A percentile compares a stretch with the other conserved stretches of the same genome.
Conservation (phyloP, 2,888 invertebrate species). For the Zootermopsis nevadensis region DNA sequence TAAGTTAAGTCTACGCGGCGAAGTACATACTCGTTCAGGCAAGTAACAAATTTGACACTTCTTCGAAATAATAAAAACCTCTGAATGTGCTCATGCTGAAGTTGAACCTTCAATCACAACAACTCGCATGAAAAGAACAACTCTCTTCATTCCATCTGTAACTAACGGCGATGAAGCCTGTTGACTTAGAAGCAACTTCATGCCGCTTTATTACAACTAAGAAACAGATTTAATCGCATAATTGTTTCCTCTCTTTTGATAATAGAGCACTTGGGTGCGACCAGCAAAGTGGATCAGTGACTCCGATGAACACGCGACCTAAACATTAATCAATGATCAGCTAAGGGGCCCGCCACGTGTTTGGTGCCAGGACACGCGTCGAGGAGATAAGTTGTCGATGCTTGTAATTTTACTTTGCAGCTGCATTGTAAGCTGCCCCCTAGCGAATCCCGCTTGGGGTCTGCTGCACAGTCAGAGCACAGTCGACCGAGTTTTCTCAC, state of each 20-base stretch:
- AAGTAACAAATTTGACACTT: too few species aligned
- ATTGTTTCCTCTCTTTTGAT: constrained; percentile 13
- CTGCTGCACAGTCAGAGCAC: too few species aligned
- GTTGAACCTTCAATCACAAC: too few species aligned
- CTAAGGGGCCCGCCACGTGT: constrained; percentile 31
- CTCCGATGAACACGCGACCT: constrained; percentile 35
- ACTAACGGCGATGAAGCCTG: too few species aligned
- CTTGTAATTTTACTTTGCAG: constrained; percentile 27
- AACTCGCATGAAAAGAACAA: too few species aligned
- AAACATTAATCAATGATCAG: constrained; percentile 43
- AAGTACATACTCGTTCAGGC: too few species aligned
- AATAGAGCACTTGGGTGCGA: neutral
- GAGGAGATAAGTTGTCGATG: neutral
- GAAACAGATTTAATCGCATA: constrained; percentile 11
- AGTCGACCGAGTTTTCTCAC: too few species aligned
- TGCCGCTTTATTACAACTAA: neutral
- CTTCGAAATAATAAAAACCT: too few species aligned
- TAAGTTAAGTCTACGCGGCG: too few species aligned
- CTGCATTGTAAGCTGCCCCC: neutral
- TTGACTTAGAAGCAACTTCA: too few species aligned
- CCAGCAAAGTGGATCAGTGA: constrained; percentile 29
- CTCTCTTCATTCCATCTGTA: too few species aligned
- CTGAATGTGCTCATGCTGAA: too few species aligned
- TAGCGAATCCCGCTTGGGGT: neutral
- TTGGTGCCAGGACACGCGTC: constrained; percentile 7